Base-by-base conservation (phyloP, 2,888 invertebrate species). In the Xanthia icteritia region DNA sequence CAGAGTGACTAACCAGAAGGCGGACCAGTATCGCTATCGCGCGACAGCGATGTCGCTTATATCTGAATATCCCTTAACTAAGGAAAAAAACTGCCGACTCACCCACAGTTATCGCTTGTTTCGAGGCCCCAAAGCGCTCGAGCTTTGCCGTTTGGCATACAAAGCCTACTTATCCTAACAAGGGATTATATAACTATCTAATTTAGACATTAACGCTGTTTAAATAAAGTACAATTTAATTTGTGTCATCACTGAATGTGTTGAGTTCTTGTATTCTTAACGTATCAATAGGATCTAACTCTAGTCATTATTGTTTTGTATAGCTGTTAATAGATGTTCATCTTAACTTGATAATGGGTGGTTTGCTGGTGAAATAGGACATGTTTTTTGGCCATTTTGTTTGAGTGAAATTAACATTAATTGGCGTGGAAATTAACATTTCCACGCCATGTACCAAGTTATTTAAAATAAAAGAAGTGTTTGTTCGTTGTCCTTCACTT, bases 271-370 rank as follows among this genome's bases (percentile, higher is more conserved):
- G 77, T 85, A 86, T 82, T 78, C 61, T 81, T 84, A 81, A 83
- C 74, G 73, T 87, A 82, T 88, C 82, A 36, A 87, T 92, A 92
- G 89, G 90, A 92, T 91, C 91, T 94, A 93, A 92, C 91, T 94
- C 94, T 94, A 94, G 94, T 94, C 94, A 94, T 92, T 94, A 93
- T 94, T 89, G 85, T 91, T 92, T 92, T 90, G 89, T 91, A 87
- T 92, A 92, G 91, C 87, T 91, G 91, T 93, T 92, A 75, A 88
- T 93, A 91, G 90, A 89, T 92, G 90, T 93, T 92, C 84, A 89
- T 92, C 80, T 88, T 89, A 87, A 88, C 73, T 79, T 88, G 73
- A 84, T 82, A 79, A 83, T 73, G 83, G 85, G 72, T 87, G 88
- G 77, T 79, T 84, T 83, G 84, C 81, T 79, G 88, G 89, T 89